These are phyloP conservation scores for Gryllus longicercus DNA, from an alignment of 2,888 invertebrate species.

Conservation along the genomic window DNA sequence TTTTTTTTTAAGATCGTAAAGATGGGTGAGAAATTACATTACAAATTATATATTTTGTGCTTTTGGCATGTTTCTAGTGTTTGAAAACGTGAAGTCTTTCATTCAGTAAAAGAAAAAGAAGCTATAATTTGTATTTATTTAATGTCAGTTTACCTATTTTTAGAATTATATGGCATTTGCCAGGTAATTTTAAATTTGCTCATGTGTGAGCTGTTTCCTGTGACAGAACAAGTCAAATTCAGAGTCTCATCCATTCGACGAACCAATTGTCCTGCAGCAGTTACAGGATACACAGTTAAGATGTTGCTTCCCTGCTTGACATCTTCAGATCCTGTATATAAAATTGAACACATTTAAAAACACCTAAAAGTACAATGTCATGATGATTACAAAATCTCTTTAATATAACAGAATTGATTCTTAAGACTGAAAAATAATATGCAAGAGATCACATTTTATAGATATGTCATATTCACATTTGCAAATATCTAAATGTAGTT, in stretches of 20 bases:
- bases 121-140: not conserved
- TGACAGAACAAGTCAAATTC: constrained; percentile 42
- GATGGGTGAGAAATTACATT: too few species aligned
- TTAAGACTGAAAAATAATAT: too few species aligned
- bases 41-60: too few species aligned
- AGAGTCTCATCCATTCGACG: constrained; percentile 41
- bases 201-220: constrained; percentile 19
- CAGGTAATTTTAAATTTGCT: constrained; percentile 29
- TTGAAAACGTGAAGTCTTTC: too few species aligned
- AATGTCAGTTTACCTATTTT: constrained; percentile 28
- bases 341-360: constrained; percentile 11
- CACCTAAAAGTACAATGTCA: not conserved
- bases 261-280: constrained; percentile 35
- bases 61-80: too few species aligned
- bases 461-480: too few species aligned
- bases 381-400: not conserved
- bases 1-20: too few species aligned
- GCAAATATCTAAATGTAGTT: too few species aligned
- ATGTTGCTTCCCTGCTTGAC: constrained; percentile 11
- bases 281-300: not conserved
- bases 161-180: constrained; percentile 26
- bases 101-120: not conserved
- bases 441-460: too few species aligned
- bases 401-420: not conserved
- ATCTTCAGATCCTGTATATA: constrained; percentile 32